Evolutionary conservation across 2,113 vertebrate genomes (phyloP).

Genomic region (Gobio gobio): DNA sequence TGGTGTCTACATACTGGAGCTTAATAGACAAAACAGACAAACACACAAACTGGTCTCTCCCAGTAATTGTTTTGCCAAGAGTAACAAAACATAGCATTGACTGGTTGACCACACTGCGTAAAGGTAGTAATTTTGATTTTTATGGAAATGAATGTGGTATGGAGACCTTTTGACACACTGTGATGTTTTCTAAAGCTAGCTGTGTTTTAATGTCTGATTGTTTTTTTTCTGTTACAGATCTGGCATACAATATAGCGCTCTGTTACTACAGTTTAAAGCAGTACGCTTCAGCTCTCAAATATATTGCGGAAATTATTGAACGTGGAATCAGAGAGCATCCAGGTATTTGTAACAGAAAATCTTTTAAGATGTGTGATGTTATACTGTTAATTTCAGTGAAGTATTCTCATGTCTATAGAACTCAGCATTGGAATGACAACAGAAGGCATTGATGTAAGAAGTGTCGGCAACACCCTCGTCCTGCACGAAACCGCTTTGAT

Average conservation of each 20-base stretch:
- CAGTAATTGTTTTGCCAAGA: background rate
- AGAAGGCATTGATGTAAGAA: constrained; percentile 90
- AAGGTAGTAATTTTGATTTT: constrained; percentile 52
- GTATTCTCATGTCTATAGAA: constrained; percentile 70
- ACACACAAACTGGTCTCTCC: constrained; percentile 28
- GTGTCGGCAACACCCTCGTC: constrained; percentile 92
- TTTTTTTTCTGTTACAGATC: constrained; percentile 69
- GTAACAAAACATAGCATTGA: constrained; percentile 37
- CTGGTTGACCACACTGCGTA: background rate
- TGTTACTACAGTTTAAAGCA: constrained; percentile 87
- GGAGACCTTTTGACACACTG: background rate
- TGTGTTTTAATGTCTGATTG: background rate
- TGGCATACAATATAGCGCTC: constrained; percentile 92
- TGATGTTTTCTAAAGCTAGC: constrained; percentile 13
- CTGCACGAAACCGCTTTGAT: constrained; percentile 92
- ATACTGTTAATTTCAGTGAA: background rate
- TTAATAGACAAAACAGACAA: constrained; percentile 6
- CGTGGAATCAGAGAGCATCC: constrained; percentile 90
- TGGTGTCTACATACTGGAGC: background rate
- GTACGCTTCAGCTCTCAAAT: constrained; percentile 82
- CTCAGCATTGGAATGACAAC: constrained; percentile 91
- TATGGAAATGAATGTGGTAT: constrained; percentile 46
- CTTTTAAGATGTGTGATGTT: background rate
- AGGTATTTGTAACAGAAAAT: constrained; percentile 60
- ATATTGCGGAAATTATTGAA: constrained; percentile 88